Base-by-base conservation (phyloP, 2,113 vertebrate genomes). In the Lophochroa leadbeateri region DNA sequence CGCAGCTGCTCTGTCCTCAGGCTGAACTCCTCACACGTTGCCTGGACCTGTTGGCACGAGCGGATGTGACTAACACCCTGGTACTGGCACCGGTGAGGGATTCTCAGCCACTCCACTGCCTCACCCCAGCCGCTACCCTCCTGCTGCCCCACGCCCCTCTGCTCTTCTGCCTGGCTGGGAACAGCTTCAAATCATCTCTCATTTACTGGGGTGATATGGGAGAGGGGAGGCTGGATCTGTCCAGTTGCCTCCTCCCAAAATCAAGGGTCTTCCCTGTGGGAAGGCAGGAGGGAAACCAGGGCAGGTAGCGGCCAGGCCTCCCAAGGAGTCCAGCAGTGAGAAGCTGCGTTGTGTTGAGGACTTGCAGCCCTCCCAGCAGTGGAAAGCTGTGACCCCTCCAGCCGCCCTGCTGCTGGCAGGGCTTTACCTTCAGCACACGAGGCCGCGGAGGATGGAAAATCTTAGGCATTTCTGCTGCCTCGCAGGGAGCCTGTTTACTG, bases 401-500 rank as follows among this genome's bases (percentile, higher is more conserved):
- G 53, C 65, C 58, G 52, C 37, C 72, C 46, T 0, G 6, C 88
- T 90, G 88, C 72, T 0, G 14, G 37, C 1, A 6, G 31, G 46
- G 69, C 53, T 23, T 55, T 37, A 64, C 60, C 60, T 95, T 78
- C 3, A 1, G 41, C 1, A 0, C 39, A 13, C 0, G 2, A 76
- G 61, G 50, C 50, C 0, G 1, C 0, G 0, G 28, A 92, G n/a
- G 41, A 53, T 90, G 94, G 96, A 97, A 96, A 96, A 82, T 88
- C 93, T 96, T 82, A 94, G 70, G 55, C 86, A 10, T 52, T 84
- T 46, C 47, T 68, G 53, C 68, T 53, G 91, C 89, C 23, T 80
- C 23, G 2, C 47, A 76, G 49, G 35, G 61, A 96, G 88, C 41
- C 60, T 96, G 93, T 96, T 96, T 97, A 94, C 87, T 63, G 82